These are phyloP conservation scores for Setipinna tenuifilis DNA, from an alignment of 2,797 vertebrate species.

Conservation along the genomic window DNA sequence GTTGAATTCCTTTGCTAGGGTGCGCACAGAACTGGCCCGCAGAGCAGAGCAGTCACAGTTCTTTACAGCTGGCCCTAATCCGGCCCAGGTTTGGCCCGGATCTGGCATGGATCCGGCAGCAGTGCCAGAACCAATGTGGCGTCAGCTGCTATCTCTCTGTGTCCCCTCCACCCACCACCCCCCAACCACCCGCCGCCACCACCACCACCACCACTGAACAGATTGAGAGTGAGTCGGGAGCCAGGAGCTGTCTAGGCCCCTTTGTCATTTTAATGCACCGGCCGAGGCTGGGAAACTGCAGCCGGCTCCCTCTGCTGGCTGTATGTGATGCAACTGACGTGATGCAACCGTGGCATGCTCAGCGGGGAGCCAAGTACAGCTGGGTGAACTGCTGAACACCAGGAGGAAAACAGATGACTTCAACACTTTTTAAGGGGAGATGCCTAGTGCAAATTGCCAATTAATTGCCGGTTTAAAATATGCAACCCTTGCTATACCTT, in stretches of 20 bases:
- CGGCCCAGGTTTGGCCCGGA: background rate
- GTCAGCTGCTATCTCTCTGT: background rate
- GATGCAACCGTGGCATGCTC: background rate
- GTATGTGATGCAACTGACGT: background rate
- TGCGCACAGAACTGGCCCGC: background rate
- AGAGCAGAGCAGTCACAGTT: background rate
- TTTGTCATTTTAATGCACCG: background rate
- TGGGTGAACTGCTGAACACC: background rate
- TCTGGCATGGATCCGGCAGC: background rate
- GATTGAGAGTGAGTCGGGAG: background rate
- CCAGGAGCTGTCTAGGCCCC: background rate
- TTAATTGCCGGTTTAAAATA: background rate
- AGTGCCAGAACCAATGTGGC: background rate
- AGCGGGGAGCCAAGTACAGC: background rate
- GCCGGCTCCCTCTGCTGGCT: conserved; percentile 8
- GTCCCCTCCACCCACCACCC: background rate
- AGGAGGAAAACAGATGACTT: background rate
- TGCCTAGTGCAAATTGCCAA: background rate
- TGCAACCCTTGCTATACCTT: background rate
- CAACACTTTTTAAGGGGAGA: conserved; percentile 18
- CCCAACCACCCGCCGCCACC: background rate
- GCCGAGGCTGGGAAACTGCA: background rate
- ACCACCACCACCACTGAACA: background rate
- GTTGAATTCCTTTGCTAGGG: background rate
- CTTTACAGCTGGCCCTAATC: background rate